Percentiles rank a stretch among this genome's conserved stretches.
Evolutionary conservation across 2,888 invertebrate species (phyloP).

Genomic region (Sinopyrophorus schimmeli): DNA sequence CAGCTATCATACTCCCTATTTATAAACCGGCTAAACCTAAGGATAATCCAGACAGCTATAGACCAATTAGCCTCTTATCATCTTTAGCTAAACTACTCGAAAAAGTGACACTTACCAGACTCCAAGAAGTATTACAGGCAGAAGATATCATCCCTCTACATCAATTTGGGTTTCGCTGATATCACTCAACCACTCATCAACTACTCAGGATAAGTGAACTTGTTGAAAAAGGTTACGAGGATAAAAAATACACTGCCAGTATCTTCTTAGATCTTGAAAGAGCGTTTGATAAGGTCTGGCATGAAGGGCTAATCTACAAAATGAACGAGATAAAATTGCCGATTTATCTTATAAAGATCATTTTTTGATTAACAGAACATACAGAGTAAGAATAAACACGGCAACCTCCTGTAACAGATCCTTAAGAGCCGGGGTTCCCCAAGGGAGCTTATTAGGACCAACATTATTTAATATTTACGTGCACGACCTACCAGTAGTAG

Average conservation of each 20-base stretch:
- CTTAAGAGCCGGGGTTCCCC: slow-evolving; percentile 2
- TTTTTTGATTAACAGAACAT: background rate
- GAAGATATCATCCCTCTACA: background rate
- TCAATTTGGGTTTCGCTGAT: slow-evolving; percentile 1
- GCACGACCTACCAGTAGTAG: slow-evolving; percentile 1
- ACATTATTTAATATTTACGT: slow-evolving; percentile 5
- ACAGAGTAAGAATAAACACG: slow-evolving; percentile 1
- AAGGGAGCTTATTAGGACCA: slow-evolving; percentile 9
- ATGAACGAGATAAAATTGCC: background rate
- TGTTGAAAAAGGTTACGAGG: background rate
- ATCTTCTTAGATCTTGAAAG: background rate
- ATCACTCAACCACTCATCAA: slow-evolving; percentile 4
- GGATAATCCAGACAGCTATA: slow-evolving; percentile 1
- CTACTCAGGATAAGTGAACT: background rate
- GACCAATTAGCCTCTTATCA: slow-evolving; percentile 3
- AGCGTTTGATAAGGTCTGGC: slow-evolving; percentile 2
- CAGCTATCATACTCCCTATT: background rate
- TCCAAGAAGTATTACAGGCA: background rate
- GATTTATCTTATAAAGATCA: background rate
- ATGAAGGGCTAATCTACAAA: slow-evolving; percentile 5
- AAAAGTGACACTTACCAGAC: background rate
- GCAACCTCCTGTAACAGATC: background rate
- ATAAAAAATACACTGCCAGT: background rate
- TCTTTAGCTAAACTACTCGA: slow-evolving; percentile 1
- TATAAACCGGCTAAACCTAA: slow-evolving; percentile 2